Evolutionary conservation across 2,888 invertebrate species (phyloP).

Genomic region (Drosophila rubida): DNA sequence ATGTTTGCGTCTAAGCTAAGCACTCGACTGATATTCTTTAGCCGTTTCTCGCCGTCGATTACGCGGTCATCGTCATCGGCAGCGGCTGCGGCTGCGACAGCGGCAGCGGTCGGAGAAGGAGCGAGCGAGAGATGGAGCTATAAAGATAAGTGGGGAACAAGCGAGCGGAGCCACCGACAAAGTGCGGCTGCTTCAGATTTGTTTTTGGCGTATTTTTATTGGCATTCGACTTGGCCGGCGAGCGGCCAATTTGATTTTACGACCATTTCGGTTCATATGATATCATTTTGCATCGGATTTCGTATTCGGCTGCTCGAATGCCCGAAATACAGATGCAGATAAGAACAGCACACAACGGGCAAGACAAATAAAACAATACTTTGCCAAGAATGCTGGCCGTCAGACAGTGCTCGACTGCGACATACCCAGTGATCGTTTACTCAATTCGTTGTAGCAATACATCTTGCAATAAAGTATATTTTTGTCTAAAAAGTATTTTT

Average conservation of each 20-base stretch:
- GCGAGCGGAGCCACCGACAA: slow-evolving; percentile 60
- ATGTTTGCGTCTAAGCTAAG: no score
- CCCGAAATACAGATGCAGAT: slow-evolving; percentile 21
- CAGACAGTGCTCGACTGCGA: neutral
- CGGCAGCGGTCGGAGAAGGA: slow-evolving; percentile 40
- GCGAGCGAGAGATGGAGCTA: slow-evolving; percentile 54
- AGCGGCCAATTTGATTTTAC: slow-evolving; percentile 69
- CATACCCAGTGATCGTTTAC: no score
- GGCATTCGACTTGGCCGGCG: slow-evolving; percentile 51
- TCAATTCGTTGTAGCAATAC: no score
- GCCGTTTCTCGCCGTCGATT: slow-evolving; percentile 23
- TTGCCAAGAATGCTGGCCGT: neutral
- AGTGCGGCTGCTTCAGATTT: slow-evolving; percentile 57
- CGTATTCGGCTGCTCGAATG: slow-evolving; percentile 23
- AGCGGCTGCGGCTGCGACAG: slow-evolving; percentile 27
- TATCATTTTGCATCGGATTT: slow-evolving; percentile 62
- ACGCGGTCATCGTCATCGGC: slow-evolving; percentile 18
- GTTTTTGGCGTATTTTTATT: slow-evolving; percentile 68
- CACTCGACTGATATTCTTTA: slow-evolving; percentile 37
- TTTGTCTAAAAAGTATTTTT: no score
- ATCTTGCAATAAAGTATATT: no score
- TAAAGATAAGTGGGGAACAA: slow-evolving; percentile 63
- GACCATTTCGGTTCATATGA: slow-evolving; percentile 61
- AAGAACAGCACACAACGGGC: no score
- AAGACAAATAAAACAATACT: neutral